Evolutionary conservation across 2,113 vertebrate genomes (phyloP).

Genomic region (Periophthalmus modestus): DNA sequence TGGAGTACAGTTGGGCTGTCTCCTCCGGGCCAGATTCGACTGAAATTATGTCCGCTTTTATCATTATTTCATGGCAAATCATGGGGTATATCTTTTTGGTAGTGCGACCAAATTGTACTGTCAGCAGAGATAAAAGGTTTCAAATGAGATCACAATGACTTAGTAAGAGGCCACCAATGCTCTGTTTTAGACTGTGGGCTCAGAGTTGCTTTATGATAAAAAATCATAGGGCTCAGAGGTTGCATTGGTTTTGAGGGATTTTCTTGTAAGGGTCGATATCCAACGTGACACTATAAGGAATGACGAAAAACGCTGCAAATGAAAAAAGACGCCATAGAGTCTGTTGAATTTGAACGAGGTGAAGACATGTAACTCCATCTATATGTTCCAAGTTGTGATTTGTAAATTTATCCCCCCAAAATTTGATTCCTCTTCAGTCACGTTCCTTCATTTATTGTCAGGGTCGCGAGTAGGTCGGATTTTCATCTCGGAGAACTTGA

Average conservation of each 20-base stretch:
- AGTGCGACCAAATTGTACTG: constrained; percentile 39
- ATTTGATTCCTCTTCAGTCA: constrained; percentile 9
- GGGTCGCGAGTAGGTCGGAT: constrained; percentile 85
- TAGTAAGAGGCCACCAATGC: constrained; percentile 14
- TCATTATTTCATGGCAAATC: neutral
- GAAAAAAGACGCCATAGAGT: constrained; percentile 39
- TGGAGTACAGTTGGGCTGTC: constrained; percentile 17
- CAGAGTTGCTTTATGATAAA: constrained; percentile 21
- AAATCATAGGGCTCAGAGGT: constrained; percentile 26
- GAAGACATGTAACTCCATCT: constrained; percentile 52
- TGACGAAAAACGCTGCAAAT: constrained; percentile 23
- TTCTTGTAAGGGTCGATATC: constrained; percentile 13
- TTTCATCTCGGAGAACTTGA: constrained; percentile 98
- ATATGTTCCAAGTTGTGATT: constrained; percentile 52
- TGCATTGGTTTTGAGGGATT: constrained; percentile 9
- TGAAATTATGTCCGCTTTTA: neutral
- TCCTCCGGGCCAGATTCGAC: constrained; percentile 10
- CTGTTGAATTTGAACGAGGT: constrained; percentile 49
- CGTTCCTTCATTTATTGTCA: constrained; percentile 82
- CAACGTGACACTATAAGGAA: constrained; percentile 25
- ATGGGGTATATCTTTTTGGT: constrained; percentile 4
- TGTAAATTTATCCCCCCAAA: constrained; percentile 44
- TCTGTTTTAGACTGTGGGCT: constrained; percentile 25
- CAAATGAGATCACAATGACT: constrained; percentile 35
- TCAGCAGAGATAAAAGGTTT: constrained; percentile 45